These are phyloP conservation scores for Eulimnadia texana DNA, from an alignment of 1,140 invertebrate species.

Conservation along the genomic window DNA sequence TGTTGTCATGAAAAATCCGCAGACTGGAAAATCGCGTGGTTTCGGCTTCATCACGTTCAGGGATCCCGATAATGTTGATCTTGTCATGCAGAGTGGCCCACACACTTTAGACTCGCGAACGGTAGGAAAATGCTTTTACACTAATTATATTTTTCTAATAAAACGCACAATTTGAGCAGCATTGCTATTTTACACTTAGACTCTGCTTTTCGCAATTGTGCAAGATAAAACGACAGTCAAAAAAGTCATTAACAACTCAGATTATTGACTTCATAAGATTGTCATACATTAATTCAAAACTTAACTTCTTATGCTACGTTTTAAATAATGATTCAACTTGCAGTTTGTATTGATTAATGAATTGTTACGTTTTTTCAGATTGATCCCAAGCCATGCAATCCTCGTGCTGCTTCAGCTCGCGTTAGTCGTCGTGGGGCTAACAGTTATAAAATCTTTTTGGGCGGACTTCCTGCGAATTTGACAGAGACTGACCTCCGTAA, in stretches of 20 bases:
- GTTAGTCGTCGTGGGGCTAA: conserved; percentile 77
- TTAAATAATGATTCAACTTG: too few species aligned
- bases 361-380: conserved; percentile 39
- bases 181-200: neutral
- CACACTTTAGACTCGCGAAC: conserved; percentile 83
- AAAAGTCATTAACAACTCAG: neutral
- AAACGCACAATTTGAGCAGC: neutral
- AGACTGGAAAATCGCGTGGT: conserved; percentile 86
- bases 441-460: conserved; percentile 86
- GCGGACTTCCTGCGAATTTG: conserved; percentile 86
- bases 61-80: conserved; percentile 75
- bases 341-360: too few species aligned
- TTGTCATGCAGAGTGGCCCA: conserved; percentile 76
- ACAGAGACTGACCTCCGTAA: conserved; percentile 82
- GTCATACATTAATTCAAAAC: too few species aligned
- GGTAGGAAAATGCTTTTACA: conserved; percentile 37
- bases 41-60: conserved; percentile 96
- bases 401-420: conserved; percentile 71
- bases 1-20: conserved; percentile 96
- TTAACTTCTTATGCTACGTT: too few species aligned
- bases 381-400: conserved; percentile 92
- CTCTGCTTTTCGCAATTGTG: neutral
- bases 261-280: neutral
- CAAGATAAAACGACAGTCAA: too few species aligned
- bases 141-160: neutral